Conservation (phyloP, 1,140 invertebrate species). For the Anoplolepis gracilipes region DNA sequence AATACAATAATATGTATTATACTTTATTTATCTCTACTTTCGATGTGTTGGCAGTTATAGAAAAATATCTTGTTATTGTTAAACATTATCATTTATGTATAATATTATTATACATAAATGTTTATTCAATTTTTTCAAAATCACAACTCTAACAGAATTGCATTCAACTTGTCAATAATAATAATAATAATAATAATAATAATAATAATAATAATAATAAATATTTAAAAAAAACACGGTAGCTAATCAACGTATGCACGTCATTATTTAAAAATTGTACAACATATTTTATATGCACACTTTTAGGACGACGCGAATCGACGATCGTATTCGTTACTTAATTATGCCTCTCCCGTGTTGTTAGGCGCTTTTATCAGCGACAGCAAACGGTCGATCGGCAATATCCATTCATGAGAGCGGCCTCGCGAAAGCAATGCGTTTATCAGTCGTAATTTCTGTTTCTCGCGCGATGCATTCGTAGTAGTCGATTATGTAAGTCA, state of each 20-base stretch:
- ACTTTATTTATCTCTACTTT: too few species aligned
- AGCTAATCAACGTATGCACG: too few species aligned
- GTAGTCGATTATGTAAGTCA: slow-evolving; percentile 63
- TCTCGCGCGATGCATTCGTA: slow-evolving; percentile 70
- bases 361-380: slow-evolving; percentile 17
- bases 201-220: too few species aligned
- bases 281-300: background rate
- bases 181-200: background rate
- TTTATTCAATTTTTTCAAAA: background rate
- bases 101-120: background rate
- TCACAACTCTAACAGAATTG: background rate
- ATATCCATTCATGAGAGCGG: slow-evolving; percentile 74
- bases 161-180: too few species aligned
- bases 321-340: slow-evolving; percentile 52
- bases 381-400: slow-evolving; percentile 46
- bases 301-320: background rate
- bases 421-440: slow-evolving; percentile 73
- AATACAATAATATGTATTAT: too few species aligned
- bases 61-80: background rate
- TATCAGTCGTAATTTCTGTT: slow-evolving; percentile 74
- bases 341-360: slow-evolving; percentile 38
- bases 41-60: background rate
- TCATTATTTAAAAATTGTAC: background rate
- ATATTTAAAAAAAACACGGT: background rate
- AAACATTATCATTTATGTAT: background rate